A percentile compares a stretch with the other conserved stretches of the same genome.
phyloP scores from a whole-genome alignment of 2,797 vertebrate species.

The Eulemur albifrons region DNA sequence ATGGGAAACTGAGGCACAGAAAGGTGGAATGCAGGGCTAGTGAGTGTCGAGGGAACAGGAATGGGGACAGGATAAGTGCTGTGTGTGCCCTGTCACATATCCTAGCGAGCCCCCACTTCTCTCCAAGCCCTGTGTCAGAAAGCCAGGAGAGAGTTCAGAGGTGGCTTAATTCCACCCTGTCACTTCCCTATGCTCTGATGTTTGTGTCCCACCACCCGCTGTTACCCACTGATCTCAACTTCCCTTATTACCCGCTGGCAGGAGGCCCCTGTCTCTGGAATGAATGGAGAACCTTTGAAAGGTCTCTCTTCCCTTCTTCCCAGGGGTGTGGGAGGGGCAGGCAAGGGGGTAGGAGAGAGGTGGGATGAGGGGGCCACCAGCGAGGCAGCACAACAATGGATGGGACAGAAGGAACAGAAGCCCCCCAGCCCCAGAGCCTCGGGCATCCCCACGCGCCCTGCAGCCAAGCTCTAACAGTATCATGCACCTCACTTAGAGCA shows the following conservation, averaged over 20 bases:
- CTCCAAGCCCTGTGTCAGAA: not conserved
- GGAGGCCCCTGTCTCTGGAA: not conserved
- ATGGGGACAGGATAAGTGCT: no score
- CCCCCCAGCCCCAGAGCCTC: not conserved
- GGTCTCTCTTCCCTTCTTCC: not conserved
- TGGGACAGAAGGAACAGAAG: not conserved
- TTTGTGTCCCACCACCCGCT: not conserved
- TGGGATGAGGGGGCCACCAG: no score
- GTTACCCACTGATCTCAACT: not conserved
- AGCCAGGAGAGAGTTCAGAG: not conserved
- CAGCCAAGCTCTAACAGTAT: no score
- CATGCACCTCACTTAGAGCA: not conserved
- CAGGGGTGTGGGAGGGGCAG: not conserved
- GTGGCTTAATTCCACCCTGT: not conserved
- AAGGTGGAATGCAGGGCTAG: not conserved
- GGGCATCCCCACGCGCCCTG: not conserved
- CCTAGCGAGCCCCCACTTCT: not conserved
- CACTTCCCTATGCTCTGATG: not conserved
- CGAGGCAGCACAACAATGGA: not conserved
- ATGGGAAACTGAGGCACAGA: not conserved
- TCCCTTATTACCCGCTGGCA: not conserved
- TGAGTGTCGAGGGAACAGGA: not conserved
- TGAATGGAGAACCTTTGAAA: not conserved
- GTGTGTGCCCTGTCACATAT: accelerated
- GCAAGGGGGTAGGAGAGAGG: no score